These are phyloP conservation scores for Tyrophagus putrescentiae DNA, from an alignment of 1,140 invertebrate genomes.

Conservation along the genomic window DNA sequence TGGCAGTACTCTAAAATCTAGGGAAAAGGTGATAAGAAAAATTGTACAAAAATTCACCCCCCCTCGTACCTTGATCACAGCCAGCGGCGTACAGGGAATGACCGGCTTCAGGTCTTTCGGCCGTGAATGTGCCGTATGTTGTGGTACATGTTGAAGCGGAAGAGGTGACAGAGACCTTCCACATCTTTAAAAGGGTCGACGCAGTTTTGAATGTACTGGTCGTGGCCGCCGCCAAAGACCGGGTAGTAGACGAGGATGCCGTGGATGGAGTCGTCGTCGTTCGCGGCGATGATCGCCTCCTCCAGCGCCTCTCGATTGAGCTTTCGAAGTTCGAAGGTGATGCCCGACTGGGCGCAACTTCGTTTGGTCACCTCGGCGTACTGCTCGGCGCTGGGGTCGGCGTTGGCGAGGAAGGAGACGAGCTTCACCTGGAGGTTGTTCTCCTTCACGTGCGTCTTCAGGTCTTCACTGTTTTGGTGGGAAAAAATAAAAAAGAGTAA, in stretches of 20 bases:
- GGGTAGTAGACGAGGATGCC: constrained; percentile 23
- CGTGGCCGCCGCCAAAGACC: constrained; percentile 22
- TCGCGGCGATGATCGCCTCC: constrained; percentile 20
- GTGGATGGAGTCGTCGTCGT: constrained; percentile 19
- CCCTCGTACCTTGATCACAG: constrained; percentile 19
- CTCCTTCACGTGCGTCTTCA: constrained; percentile 10
- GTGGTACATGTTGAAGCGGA: constrained; percentile 24
- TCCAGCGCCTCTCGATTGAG: constrained; percentile 20
- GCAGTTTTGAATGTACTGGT: constrained; percentile 24
- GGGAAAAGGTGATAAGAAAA: neutral
- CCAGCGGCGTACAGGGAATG: constrained; percentile 23
- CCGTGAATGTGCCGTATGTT: constrained; percentile 22
- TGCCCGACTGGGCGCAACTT: constrained; percentile 17
- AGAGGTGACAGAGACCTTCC: constrained; percentile 22
- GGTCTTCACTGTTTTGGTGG: constrained; percentile 12
- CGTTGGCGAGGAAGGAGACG: constrained; percentile 20
- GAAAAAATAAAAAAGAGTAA: neutral
- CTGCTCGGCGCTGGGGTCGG: constrained; percentile 16
- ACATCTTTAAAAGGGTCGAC: constrained; percentile 23
- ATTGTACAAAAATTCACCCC: neutral
- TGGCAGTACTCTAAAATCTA: constrained; percentile 16
- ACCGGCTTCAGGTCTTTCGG: constrained; percentile 17
- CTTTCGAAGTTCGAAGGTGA: constrained; percentile 19
- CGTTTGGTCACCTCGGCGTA: constrained; percentile 18
- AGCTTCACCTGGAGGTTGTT: constrained; percentile 5